phyloP scores from a whole-genome alignment of 37 sponge, comb jelly and placozoan species.

The Oscarella lobularis region DNA sequence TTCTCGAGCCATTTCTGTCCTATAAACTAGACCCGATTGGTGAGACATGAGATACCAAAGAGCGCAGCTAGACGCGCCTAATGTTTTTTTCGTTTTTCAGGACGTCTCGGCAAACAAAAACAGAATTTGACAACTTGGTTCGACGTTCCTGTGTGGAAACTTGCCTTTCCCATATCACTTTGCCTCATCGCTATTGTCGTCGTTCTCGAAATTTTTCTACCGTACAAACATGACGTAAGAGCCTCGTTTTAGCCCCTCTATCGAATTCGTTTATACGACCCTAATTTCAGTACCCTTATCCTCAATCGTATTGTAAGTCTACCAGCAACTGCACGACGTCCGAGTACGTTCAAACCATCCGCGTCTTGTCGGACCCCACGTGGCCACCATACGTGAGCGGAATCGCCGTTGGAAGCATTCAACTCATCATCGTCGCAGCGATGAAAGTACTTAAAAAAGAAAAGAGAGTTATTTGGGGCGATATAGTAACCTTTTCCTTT shows the following conservation, averaged over 20 bases:
- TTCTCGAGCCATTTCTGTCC: background rate
- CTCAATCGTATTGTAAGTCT: background rate
- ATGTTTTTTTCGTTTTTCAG: too few species aligned
- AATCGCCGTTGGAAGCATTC: background rate
- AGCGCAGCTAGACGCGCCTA: too few species aligned
- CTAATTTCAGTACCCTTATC: background rate
- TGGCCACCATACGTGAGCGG: background rate
- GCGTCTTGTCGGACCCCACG: background rate
- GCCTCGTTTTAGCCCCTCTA: too few species aligned
- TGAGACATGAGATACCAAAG: too few species aligned
- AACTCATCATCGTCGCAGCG: background rate
- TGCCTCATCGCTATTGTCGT: background rate
- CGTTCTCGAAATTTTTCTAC: background rate
- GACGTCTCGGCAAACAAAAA: background rate
- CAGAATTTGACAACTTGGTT: background rate
- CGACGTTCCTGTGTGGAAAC: background rate
- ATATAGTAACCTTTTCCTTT: background rate
- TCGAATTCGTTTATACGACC: background rate
- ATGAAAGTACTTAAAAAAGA: background rate
- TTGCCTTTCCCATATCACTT: background rate
- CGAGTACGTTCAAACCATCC: background rate
- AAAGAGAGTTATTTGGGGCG: background rate
- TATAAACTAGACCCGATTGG: too few species aligned
- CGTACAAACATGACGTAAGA: background rate
- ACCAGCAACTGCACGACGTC: background rate